Evolutionary conservation across 2,888 invertebrate species (phyloP), one percentile per base, ranked within the genome.

Genomic region (Euplagia quadripunctaria): DNA sequence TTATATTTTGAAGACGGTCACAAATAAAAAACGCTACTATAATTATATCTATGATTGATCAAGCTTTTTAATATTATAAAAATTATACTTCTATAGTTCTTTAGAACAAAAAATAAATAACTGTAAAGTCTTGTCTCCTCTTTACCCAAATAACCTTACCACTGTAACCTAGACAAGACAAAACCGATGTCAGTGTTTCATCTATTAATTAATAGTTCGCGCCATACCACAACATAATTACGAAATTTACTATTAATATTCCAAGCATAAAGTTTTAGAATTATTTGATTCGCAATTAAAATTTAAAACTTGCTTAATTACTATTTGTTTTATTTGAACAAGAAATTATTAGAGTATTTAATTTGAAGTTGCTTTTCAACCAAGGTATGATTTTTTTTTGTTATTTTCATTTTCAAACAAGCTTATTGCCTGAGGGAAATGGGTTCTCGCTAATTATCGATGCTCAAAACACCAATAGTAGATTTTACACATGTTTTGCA

Each of bases 321-420:
- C n/a, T 16, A 64, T 17, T 42, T 42, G 16, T 17, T 64, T 43
- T n/a, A 5, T 64, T 64, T 64, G 8, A 64, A n/a, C 17, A 42
- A 42, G 8, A 43, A 16, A 64, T 64, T 16, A 42, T 64, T 31
- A 64, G 4, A 42, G 70, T 72, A 46, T 20, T 31, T 66, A 65
- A 63, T 17, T 49, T 42, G 11, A n/a, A 12, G 1, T n/a, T 65
- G 20, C 12, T 43, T 65, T 46, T 17, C 46, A 46, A 12, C 5
- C 11, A 20, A 11, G 58, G 58, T 5, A 58, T 20, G 11, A 58
- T 1, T 20, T 9, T 20, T 11, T 58, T 58, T 58, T 12, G 4
- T 58, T 58, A 11, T 58, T 58, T n/a, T 55, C 1, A 31, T 31
- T 31, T 20, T 20, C 11, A 11, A 58, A 58, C 12, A 20, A 20